Conservation (phyloP, 2,113 vertebrate genomes). For the Peucedramus taeniatus region DNA sequence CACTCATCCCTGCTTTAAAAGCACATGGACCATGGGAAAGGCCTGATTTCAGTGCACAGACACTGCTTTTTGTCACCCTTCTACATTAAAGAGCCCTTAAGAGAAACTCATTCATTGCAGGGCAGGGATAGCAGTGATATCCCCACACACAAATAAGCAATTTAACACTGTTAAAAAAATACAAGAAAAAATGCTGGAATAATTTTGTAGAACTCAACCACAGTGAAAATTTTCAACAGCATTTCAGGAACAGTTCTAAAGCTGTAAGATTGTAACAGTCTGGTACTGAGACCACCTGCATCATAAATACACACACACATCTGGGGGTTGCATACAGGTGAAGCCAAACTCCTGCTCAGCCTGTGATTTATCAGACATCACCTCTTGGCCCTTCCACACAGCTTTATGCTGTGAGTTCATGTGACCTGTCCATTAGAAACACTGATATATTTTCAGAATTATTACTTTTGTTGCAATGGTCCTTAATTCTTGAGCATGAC, state of each 20-base stretch:
- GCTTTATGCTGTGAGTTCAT: background rate
- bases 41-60: background rate
- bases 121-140: background rate
- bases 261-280: background rate
- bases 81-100: background rate
- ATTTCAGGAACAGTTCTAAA: background rate
- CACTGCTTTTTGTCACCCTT: background rate
- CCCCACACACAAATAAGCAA: background rate
- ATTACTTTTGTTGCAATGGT: background rate
- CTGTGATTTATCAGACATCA: background rate
- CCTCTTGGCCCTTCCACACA: background rate
- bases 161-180: background rate
- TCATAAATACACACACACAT: background rate
- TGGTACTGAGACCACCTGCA: background rate
- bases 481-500: background rate
- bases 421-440: background rate
- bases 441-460: background rate
- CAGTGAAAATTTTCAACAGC: background rate
- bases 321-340: background rate
- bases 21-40: background rate
- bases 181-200: background rate
- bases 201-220: background rate
- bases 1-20: background rate
- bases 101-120: background rate
- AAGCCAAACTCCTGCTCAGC: background rate